Percentiles rank a stretch among this genome's conserved stretches.
phyloP scores from a whole-genome alignment of 2,888 invertebrate genomes.

The Flexamia atlantica region DNA sequence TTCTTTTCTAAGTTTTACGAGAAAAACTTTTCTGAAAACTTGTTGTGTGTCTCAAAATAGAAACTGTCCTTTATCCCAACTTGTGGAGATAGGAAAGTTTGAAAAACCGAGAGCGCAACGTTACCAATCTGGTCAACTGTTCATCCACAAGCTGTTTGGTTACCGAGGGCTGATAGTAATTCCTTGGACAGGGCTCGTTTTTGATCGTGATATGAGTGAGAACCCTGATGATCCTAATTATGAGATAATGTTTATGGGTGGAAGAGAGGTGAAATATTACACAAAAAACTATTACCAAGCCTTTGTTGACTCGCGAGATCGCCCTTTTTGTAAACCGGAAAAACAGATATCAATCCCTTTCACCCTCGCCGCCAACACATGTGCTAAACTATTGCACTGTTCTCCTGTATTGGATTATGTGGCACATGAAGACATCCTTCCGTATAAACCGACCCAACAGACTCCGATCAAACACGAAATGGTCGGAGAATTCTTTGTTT shows the following conservation, averaged over 20 bases:
- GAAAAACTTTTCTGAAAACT: background rate
- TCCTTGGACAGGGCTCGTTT: constrained; percentile 21
- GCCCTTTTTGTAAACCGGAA: background rate
- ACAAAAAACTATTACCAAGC: constrained; percentile 1
- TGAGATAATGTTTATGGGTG: background rate
- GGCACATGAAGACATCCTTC: constrained; percentile 12
- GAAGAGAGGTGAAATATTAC: background rate
- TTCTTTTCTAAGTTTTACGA: background rate
- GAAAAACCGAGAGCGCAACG: background rate
- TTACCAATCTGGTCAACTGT: constrained; percentile 26
- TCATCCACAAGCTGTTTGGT: constrained; percentile 32
- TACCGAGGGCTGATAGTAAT: constrained; percentile 23
- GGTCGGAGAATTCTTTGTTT: background rate
- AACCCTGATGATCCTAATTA: background rate
- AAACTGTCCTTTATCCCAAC: background rate
- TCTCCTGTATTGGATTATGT: constrained; percentile 13
- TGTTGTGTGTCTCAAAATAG: background rate
- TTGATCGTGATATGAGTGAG: constrained; percentile 13
- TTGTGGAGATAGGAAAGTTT: constrained; percentile 17
- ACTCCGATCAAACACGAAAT: constrained; percentile 10
- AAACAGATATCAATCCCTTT: background rate
- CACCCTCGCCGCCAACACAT: background rate
- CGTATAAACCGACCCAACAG: constrained; percentile 2
- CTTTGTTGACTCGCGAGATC: background rate
- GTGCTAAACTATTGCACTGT: background rate